Conservation (phyloP, 2,113 vertebrate species). For the Columbina picui region DNA sequence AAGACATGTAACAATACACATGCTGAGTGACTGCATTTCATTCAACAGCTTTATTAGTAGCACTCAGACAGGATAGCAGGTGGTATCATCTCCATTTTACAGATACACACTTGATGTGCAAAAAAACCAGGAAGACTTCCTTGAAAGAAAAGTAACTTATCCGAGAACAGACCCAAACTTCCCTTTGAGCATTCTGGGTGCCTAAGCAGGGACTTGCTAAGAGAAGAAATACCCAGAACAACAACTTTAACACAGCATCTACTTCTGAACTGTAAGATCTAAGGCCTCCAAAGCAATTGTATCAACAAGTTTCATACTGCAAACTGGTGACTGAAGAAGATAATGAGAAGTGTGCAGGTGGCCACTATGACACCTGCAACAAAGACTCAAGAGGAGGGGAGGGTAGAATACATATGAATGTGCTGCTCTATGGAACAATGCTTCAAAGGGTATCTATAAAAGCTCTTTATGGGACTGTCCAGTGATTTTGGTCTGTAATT, state of each 20-base stretch:
- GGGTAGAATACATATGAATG: background rate
- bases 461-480: background rate
- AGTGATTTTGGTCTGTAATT: background rate
- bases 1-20: background rate
- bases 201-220: background rate
- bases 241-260: background rate
- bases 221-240: background rate
- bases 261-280: background rate
- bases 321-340: background rate
- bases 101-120: background rate
- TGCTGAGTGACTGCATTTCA: background rate
- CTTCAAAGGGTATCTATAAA: background rate
- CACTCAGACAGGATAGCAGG: background rate
- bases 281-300: background rate
- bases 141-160: background rate
- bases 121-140: background rate
- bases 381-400: background rate
- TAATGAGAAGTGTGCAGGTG: background rate
- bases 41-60: background rate
- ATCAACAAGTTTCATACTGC: background rate
- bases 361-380: fast-evolving
- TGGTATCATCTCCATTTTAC: background rate
- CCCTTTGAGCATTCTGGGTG: background rate
- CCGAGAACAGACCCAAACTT: background rate
- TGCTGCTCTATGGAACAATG: background rate